Conservation (phyloP, 2,888 invertebrate genomes). For the Hirtodrosophila trivittata region DNA sequence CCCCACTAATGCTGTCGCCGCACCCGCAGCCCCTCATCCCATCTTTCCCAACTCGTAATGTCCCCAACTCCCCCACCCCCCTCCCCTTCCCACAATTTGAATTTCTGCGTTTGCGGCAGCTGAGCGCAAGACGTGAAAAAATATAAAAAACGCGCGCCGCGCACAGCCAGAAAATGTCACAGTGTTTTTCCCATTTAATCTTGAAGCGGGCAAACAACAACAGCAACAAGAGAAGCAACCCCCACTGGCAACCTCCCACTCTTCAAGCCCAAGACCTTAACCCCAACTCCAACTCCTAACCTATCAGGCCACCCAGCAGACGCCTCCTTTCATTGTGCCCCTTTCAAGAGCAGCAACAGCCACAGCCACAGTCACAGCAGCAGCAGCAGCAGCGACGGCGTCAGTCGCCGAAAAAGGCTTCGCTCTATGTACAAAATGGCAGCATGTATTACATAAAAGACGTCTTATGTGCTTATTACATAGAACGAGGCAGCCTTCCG, state of each 20-base stretch:
- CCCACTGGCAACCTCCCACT: slow-evolving; percentile 15
- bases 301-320: slow-evolving; percentile 46
- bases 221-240: slow-evolving; percentile 22
- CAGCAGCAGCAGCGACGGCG: slow-evolving; percentile 9
- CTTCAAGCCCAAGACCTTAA: slow-evolving; percentile 17
- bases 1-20: slow-evolving; percentile 72
- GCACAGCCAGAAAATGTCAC: slow-evolving; percentile 77
- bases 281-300: slow-evolving; percentile 24
- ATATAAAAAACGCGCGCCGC: slow-evolving; percentile 39
- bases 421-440: slow-evolving; percentile 65
- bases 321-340: slow-evolving; percentile 71
- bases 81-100: slow-evolving; percentile 52
- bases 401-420: slow-evolving; percentile 54
- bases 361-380: slow-evolving; percentile 6
- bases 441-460: slow-evolving; percentile 70
- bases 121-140: slow-evolving; percentile 45
- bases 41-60: slow-evolving; percentile 17
- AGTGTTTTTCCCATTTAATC: slow-evolving; percentile 77
- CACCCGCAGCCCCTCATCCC: slow-evolving; percentile 23
- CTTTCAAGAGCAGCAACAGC: slow-evolving; percentile 57
- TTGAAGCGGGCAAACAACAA: slow-evolving; percentile 70
- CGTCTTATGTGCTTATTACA: slow-evolving; percentile 70
- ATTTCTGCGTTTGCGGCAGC: slow-evolving; percentile 57
- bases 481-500: slow-evolving; percentile 32
- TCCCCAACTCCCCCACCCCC: slow-evolving; percentile 21